Evolutionary conservation across 2,797 vertebrate genomes (phyloP).

Genomic region (Pelobates cultripes): DNA sequence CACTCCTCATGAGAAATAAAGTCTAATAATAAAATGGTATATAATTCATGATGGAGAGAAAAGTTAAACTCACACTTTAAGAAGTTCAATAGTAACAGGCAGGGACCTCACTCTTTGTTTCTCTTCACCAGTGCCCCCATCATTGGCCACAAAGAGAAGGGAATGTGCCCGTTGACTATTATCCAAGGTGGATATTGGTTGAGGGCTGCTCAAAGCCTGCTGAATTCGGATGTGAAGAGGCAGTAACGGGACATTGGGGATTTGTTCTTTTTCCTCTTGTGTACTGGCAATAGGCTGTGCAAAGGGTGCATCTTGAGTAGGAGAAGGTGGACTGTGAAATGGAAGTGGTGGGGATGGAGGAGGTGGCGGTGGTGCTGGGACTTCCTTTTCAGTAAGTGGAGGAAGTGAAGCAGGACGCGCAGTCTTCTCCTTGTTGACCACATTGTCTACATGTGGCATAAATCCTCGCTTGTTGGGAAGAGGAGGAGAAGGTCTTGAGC

Average conservation of each 20-base stretch:
- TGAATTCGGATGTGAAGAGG: constrained; percentile 97
- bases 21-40: too few relatives aligned
- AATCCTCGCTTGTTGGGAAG: constrained; percentile 91
- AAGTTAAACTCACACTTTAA: constrained; percentile 90
- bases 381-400: constrained; percentile 49
- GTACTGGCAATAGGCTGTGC: constrained; percentile 64
- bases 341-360: constrained; percentile 80
- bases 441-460: constrained; percentile 70
- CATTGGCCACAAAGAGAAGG: constrained; percentile 86
- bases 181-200: constrained; percentile 82
- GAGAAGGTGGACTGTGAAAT: constrained; percentile 79
- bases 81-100: constrained; percentile 92
- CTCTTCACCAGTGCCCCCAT: constrained; percentile 77
- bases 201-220: constrained; percentile 89
- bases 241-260: constrained; percentile 79
- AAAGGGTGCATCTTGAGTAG: constrained; percentile 70
- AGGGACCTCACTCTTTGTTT: constrained; percentile 81
- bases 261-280: constrained; percentile 70
- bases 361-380: constrained; percentile 70
- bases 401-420: constrained; percentile 27
- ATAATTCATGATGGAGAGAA: not conserved
- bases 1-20: too few relatives aligned
- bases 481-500: constrained; percentile 88
- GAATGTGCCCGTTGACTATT: constrained; percentile 88
- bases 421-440: constrained; percentile 67